These are phyloP conservation scores for Conopomorpha cramerella DNA, from an alignment of 1,140 invertebrate species.

Conservation along the genomic window DNA sequence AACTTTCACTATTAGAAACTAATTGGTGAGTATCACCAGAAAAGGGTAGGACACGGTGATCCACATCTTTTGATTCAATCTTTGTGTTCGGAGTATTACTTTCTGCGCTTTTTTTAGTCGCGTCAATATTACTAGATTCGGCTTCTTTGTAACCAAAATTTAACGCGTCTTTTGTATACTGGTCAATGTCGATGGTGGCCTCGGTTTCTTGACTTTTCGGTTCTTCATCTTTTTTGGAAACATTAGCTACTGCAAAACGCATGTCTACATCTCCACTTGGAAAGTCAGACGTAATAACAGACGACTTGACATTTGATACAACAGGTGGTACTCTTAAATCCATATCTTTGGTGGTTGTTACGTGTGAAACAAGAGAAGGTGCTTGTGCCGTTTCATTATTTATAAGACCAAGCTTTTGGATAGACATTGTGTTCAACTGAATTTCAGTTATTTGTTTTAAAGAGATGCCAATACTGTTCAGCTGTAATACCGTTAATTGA, in stretches of 20 bases:
- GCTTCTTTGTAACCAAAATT: conserved; percentile 55
- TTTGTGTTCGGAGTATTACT: too few relatives aligned
- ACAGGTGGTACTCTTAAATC: conserved; percentile 50
- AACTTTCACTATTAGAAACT: too few relatives aligned
- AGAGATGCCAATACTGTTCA: conserved; percentile 63
- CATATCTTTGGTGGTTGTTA: conserved; percentile 33
- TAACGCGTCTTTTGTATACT: conserved; percentile 58
- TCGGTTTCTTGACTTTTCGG: conserved; percentile 17
- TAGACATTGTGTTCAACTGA: conserved; percentile 62
- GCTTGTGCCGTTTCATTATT: conserved; percentile 25
- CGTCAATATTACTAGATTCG: conserved; percentile 47
- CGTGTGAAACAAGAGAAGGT: conserved; percentile 17
- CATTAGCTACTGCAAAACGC: conserved; percentile 29
- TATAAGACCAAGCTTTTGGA: conserved; percentile 59
- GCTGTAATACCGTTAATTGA: conserved; percentile 61
- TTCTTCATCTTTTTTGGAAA: conserved; percentile 17
- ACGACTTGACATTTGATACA: conserved; percentile 21
- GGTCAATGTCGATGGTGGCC: conserved; percentile 56
- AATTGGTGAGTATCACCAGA: conserved; percentile 39
- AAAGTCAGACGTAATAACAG: conserved; percentile 21
- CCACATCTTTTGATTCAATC: conserved; percentile 57
- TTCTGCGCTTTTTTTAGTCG: too few relatives aligned
- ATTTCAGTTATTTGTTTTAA: conserved; percentile 64
- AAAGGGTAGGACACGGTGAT: conserved; percentile 54
- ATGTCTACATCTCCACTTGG: conserved; percentile 59